Percentiles rank a stretch among this genome's conserved stretches.
Conservation (phyloP, 64 coral and sea anemone genomes). For the Dendronephthya gigantea region DNA sequence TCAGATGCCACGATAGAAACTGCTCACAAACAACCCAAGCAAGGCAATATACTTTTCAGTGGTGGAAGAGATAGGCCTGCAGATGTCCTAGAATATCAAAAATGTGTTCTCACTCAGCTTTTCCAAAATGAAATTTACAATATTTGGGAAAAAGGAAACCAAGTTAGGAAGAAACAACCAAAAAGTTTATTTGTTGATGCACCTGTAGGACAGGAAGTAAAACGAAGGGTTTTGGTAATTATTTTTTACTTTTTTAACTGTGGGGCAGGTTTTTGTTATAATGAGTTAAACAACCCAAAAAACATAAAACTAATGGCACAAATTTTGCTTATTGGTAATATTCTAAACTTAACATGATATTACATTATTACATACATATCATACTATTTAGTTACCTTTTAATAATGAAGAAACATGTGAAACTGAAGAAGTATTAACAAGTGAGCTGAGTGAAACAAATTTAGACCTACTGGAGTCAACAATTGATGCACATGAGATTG, state of each 20-base stretch:
- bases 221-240: background rate
- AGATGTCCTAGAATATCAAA: constrained; percentile 22
- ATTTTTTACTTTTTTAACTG: background rate
- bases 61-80: constrained; percentile 24
- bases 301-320: background rate
- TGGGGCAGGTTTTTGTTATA: background rate
- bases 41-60: constrained; percentile 29
- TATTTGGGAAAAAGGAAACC: background rate
- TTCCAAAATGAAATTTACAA: too few species aligned
- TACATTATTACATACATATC: too few species aligned
- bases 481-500: background rate
- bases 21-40: constrained; percentile 18
- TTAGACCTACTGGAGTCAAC: background rate
- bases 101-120: background rate
- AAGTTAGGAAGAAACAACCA: background rate
- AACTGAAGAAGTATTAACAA: background rate
- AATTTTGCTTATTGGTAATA: too few species aligned
- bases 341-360: too few species aligned
- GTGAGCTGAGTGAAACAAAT: background rate
- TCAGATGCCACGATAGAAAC: constrained; percentile 22
- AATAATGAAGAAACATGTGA: background rate
- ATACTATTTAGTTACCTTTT: background rate
- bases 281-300: background rate
- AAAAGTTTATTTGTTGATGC: background rate
- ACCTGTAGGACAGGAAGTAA: background rate